phyloP scores from a whole-genome alignment of 2,797 vertebrate genomes.

The Crocodylus rhombifer region DNA sequence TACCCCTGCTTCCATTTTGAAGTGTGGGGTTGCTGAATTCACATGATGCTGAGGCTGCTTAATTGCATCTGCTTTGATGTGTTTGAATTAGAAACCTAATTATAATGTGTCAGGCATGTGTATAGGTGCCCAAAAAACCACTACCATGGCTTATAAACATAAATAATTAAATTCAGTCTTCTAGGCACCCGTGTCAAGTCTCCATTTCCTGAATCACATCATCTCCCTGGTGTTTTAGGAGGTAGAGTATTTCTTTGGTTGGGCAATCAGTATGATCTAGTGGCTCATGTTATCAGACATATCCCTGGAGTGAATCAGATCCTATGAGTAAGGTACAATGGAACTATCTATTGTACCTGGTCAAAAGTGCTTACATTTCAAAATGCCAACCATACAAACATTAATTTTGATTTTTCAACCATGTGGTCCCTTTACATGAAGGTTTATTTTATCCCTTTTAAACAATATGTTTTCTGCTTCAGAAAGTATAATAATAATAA shows the following conservation, averaged over 20 bases:
- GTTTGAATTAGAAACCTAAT: too few species aligned
- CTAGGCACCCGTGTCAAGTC: neutral
- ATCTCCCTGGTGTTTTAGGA: neutral
- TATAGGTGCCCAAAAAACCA: too few species aligned
- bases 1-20: too few species aligned
- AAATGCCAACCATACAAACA: accelerated
- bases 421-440: neutral
- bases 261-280: neutral
- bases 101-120: too few species aligned
- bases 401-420: neutral
- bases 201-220: neutral
- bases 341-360: neutral
- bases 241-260: neutral
- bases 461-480: neutral
- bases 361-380: neutral
- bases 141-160: neutral
- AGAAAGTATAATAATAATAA: neutral
- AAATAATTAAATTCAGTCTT: neutral
- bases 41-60: too few species aligned
- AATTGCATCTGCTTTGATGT: too few species aligned
- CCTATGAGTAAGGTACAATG: neutral
- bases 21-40: too few species aligned
- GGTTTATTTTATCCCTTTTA: neutral
- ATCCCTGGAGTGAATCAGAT: neutral
- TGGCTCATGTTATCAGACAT: neutral